Evolutionary conservation across 2,113 vertebrate species (phyloP), one percentile per base, ranked within the genome.

Genomic region (Menidia beryllina): DNA sequence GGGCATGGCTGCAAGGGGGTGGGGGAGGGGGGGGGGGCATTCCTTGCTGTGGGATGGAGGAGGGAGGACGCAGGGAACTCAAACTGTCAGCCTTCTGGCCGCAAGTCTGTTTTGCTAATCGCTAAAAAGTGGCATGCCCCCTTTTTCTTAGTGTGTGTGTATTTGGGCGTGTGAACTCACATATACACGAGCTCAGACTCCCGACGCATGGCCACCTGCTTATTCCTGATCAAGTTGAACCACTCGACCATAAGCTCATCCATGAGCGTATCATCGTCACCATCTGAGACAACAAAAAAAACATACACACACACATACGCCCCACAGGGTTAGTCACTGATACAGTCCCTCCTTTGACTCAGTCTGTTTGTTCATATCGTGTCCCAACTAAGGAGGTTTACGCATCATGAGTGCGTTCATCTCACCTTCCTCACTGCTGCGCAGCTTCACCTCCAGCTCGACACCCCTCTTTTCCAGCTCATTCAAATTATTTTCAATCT

Each of bases 191-290:
- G 94, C 77, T 99, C 98, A 0, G 97, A 99, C 70, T 99, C 98
- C 51, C 94, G 92, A 54, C 97, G 92, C 80, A 99, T 92, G 85
- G 96, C 94, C 70, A 96, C 88, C 90, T 99, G 97, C 63, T 99
- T 99, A 86, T 96, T 93, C 17, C 96, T 94, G 91, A 99, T 98
- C 58, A 99, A 92, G 83, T 72, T 95, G 93, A 99, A 98, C 98
- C 98, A 99, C 7, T 96, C 96, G 52, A 95, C 95, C 96, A 99
- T 94, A 47, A 93, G 66, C 21, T 88, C 90, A 23, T 94, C 88
- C 85, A 83, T 96, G 75, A 96, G 81, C 10, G 85, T 72, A 7
- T 99, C 97, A 65, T 98, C 98, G 0, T 93, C 82, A 2, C 93
- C 94, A 2, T 96, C 98, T 99, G 85, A 34, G 30, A 30, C 30